These are phyloP conservation scores for Tetheella fluctuosa DNA, from an alignment of 2,888 invertebrate species.

Conservation along the genomic window DNA sequence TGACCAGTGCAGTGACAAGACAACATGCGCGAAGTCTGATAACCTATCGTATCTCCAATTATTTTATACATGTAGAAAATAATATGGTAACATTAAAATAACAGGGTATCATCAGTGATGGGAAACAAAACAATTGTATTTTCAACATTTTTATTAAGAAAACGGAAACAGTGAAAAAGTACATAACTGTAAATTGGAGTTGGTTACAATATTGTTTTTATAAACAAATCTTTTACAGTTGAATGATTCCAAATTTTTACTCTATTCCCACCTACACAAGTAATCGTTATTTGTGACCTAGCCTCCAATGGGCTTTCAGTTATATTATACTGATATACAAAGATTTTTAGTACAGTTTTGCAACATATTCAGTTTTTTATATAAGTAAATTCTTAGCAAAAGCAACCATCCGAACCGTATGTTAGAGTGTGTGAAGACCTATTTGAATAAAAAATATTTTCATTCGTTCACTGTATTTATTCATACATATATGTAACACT, in stretches of 20 bases:
- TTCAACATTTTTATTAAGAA: slow-evolving; percentile 84
- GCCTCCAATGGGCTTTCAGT: not conserved
- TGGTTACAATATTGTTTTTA: slow-evolving; percentile 77
- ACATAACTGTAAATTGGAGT: slow-evolving; percentile 83
- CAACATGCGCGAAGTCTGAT: no score
- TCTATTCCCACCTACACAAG: slow-evolving; percentile 53
- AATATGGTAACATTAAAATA: no score
- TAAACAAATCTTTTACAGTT: slow-evolving; percentile 78
- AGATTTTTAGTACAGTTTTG: not conserved
- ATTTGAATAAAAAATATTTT: no score
- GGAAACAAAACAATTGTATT: slow-evolving; percentile 45
- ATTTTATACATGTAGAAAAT: no score
- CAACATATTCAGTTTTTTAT: not conserved
- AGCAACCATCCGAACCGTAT: no score
- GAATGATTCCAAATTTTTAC: slow-evolving; percentile 59
- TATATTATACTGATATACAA: not conserved
- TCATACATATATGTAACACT: no score
- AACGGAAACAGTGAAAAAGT: slow-evolving; percentile 85
- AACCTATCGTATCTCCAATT: no score
- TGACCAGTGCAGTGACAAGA: no score
- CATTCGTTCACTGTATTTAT: no score
- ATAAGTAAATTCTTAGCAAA: no score
- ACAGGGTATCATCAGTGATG: not conserved
- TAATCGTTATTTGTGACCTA: not conserved
- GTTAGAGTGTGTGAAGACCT: no score